Evolutionary conservation across 2,113 vertebrate genomes (phyloP).

Genomic region (Vimba vimba): DNA sequence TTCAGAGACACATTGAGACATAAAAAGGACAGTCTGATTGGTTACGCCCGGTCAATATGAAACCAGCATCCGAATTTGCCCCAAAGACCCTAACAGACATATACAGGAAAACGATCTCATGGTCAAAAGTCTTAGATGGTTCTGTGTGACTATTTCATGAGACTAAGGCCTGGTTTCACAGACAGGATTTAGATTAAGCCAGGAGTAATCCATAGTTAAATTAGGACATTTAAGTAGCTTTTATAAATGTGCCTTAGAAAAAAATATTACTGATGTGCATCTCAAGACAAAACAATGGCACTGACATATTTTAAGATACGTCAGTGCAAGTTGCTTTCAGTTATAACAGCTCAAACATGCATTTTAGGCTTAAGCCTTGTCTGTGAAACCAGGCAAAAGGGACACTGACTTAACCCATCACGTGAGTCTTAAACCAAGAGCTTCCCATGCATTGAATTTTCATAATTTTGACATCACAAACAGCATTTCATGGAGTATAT

Average conservation of each 20-base stretch:
- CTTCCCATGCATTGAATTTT: conserved; percentile 23
- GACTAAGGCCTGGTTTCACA: conserved; percentile 12
- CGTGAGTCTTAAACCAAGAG: conserved; percentile 3
- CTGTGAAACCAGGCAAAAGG: conserved; percentile 15
- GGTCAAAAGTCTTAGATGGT: conserved; percentile 26
- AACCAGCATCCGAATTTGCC: conserved; percentile 40
- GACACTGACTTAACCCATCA: conserved; percentile 9
- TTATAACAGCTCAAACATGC: no score
- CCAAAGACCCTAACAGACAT: conserved; percentile 29
- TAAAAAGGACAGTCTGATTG: conserved; percentile 21
- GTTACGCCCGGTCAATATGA: conserved; percentile 8
- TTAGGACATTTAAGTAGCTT: no score
- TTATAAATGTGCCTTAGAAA: no score
- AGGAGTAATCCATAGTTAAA: no score
- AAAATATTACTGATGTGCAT: no score
- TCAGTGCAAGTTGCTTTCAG: no score
- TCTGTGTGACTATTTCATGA: background rate
- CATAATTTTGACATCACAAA: background rate
- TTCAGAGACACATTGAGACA: conserved; percentile 2
- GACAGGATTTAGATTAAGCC: no score
- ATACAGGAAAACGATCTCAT: conserved; percentile 28
- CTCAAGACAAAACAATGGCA: no score
- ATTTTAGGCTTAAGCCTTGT: no score
- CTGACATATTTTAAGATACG: no score
- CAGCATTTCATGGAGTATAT: background rate